These are phyloP conservation scores for Sebastes oblongus DNA, from an alignment of 2,797 vertebrate species.

Conservation along the genomic window DNA sequence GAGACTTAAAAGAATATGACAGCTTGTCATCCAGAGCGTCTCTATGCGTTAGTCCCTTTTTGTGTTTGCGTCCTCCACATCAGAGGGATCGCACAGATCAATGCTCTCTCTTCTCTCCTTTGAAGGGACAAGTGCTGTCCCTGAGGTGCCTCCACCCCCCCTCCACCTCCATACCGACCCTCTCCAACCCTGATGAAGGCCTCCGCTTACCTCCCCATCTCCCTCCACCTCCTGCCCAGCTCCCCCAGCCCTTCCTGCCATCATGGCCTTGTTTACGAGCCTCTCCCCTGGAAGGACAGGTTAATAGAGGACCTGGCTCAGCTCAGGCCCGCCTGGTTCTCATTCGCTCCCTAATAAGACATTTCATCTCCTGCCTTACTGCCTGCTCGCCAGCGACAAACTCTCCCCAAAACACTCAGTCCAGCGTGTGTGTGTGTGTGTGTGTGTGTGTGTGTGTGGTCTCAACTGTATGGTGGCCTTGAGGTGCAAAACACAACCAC, in stretches of 20 bases:
- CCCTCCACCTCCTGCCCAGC: slow-evolving; percentile 19
- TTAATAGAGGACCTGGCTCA: slow-evolving; percentile 75
- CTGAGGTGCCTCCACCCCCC: background rate
- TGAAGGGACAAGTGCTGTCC: slow-evolving; percentile 64
- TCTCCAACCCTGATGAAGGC: slow-evolving; percentile 42
- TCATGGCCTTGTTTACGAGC: slow-evolving; percentile 73
- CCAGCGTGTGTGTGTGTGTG: background rate
- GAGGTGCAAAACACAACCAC: slow-evolving; percentile 11
- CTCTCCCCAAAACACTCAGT: slow-evolving; percentile 20
- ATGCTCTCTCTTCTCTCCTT: slow-evolving; percentile 59
- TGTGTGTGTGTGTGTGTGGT: background rate
- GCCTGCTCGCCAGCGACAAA: slow-evolving; percentile 50
- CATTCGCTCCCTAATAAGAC: slow-evolving; percentile 74
- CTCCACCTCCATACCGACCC: background rate
- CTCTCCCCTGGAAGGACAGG: slow-evolving; percentile 71
- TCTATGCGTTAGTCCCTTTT: slow-evolving; percentile 58
- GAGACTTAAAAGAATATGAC: slow-evolving; percentile 72
- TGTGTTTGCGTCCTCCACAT: slow-evolving; percentile 63
- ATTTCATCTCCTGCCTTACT: slow-evolving; percentile 75
- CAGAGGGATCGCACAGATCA: slow-evolving; percentile 69
- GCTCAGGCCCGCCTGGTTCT: slow-evolving; percentile 75
- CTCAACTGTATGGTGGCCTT: slow-evolving; percentile 1
- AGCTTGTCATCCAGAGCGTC: slow-evolving; percentile 66
- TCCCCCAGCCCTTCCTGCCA: slow-evolving; percentile 57
- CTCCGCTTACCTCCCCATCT: slow-evolving; percentile 41